Evolutionary conservation across 92 coral and sea anemone species (phyloP).

Genomic region (Epizoanthus stellaris): DNA sequence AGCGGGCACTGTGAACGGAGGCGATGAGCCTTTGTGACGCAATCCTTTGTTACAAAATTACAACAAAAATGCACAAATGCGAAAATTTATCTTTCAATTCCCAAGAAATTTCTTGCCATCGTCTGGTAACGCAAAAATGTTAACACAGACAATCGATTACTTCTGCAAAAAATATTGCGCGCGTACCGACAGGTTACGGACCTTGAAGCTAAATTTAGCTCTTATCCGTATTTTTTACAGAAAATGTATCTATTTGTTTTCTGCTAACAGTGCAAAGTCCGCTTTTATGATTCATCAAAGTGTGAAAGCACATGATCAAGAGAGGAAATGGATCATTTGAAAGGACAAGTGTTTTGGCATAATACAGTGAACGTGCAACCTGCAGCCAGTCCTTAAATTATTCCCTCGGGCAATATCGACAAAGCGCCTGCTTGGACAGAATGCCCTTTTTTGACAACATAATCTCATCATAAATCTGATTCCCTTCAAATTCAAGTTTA

Average conservation of each 20-base stretch:
- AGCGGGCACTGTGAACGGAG: background rate
- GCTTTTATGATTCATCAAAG: background rate
- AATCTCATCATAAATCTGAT: background rate
- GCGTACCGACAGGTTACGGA: background rate
- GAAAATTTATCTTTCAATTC: background rate
- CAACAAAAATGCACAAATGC: constrained; percentile 23
- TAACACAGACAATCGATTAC: background rate
- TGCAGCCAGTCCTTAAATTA: too few species aligned
- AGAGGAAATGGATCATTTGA: background rate
- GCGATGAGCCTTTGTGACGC: constrained; percentile 33
- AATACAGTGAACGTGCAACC: background rate
- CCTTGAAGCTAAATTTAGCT: background rate
- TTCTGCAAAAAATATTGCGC: constrained; percentile 11
- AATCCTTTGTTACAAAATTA: constrained; percentile 26
- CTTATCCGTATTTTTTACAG: background rate
- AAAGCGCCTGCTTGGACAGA: background rate
- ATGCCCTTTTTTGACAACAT: background rate
- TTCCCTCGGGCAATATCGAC: too few species aligned
- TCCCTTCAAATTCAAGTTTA: background rate
- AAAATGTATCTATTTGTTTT: background rate
- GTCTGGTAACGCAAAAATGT: background rate
- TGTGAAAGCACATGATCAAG: constrained; percentile 7
- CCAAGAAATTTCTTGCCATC: background rate
- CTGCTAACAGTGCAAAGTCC: constrained; percentile 10
- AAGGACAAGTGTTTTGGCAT: background rate